Evolutionary conservation across 2,113 vertebrate species (phyloP).

Genomic region (Phrynocephalus versicolor): DNA sequence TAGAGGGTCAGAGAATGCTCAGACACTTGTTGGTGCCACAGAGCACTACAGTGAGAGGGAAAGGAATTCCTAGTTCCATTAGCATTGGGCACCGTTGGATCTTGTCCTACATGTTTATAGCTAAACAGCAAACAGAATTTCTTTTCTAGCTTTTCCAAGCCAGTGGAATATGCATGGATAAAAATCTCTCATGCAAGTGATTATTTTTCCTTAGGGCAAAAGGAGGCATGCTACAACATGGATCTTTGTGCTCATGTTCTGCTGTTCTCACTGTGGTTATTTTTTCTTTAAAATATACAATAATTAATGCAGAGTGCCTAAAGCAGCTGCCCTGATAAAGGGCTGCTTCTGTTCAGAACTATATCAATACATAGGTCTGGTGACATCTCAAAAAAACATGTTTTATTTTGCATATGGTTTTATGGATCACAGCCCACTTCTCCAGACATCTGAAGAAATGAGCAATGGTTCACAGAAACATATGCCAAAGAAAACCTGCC

Average conservation of each 20-base stretch:
- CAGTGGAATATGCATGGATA: background rate
- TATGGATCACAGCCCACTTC: no score
- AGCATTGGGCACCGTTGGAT: no score
- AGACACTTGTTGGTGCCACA: no score
- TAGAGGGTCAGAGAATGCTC: no score
- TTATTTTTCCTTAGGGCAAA: conserved; percentile 7
- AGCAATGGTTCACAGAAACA: no score
- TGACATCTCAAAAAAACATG: no score
- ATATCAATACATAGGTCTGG: background rate
- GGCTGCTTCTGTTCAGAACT: background rate
- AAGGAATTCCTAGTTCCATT: no score
- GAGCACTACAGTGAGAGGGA: no score
- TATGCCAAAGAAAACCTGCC: no score
- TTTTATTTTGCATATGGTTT: no score
- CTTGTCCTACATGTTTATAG: background rate
- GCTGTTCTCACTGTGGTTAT: background rate
- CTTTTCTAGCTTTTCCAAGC: background rate
- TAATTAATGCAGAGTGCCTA: background rate
- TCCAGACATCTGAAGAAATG: no score
- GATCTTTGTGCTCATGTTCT: background rate
- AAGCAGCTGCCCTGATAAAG: background rate
- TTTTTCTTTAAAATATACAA: background rate
- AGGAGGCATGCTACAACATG: background rate
- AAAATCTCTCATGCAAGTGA: background rate
- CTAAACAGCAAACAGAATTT: background rate